These are phyloP conservation scores for Clanis bilineata DNA, from an alignment of 2,888 invertebrate species.

Conservation along the genomic window DNA sequence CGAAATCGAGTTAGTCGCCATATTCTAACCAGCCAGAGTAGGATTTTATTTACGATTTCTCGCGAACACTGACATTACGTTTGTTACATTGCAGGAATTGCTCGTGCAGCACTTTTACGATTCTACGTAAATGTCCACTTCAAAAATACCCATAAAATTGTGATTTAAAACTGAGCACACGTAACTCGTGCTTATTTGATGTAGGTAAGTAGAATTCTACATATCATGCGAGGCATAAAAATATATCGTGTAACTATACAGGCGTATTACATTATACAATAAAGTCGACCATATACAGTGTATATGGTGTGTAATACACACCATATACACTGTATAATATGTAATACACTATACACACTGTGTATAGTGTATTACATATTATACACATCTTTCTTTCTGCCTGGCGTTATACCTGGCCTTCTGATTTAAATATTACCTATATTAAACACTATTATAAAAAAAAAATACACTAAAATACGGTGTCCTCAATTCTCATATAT, in stretches of 20 bases:
- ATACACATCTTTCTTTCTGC: too few species aligned
- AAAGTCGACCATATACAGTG: not conserved
- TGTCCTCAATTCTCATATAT: not conserved
- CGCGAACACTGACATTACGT: slow-evolving; percentile 30
- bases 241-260: not conserved
- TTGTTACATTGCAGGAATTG: slow-evolving; percentile 34
- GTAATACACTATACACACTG: too few species aligned
- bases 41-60: slow-evolving; percentile 39
- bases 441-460: too few species aligned
- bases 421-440: too few species aligned
- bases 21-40: slow-evolving; percentile 2
- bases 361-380: too few species aligned
- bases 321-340: too few species aligned
- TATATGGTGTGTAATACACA: too few species aligned
- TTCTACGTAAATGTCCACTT: slow-evolving; percentile 36
- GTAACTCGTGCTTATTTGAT: not conserved
- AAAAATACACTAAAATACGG: not conserved
- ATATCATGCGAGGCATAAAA: not conserved
- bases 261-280: not conserved
- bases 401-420: too few species aligned
- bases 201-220: not conserved
- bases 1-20: slow-evolving; percentile 1
- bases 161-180: not conserved
- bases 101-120: slow-evolving; percentile 38
- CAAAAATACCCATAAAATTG: slow-evolving; percentile 33